Conservation (phyloP, 2,888 invertebrate species). For the Entomobrya proxima region DNA sequence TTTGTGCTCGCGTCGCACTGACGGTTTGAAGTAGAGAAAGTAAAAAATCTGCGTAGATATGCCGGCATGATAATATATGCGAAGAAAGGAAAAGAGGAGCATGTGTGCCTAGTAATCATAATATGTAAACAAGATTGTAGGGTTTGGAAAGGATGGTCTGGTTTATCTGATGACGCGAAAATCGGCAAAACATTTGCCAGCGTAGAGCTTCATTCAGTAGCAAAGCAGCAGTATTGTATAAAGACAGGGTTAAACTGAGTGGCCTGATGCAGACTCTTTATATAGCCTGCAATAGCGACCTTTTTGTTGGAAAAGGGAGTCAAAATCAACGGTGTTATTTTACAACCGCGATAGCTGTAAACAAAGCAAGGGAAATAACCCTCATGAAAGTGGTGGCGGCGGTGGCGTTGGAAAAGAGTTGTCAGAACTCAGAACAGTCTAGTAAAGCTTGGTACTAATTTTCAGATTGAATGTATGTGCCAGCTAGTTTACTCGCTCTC, state of each 20-base stretch:
- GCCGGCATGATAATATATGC: not conserved
- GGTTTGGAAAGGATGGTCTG: not conserved
- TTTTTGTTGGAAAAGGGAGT: not conserved
- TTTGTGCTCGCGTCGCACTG: too few species aligned
- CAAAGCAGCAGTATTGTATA: too few species aligned
- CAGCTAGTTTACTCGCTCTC: not conserved
- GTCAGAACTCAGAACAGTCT: not conserved
- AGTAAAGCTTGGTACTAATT: not conserved
- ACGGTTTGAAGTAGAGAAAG: too few species aligned
- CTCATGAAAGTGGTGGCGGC: not conserved
- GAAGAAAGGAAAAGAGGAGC: not conserved
- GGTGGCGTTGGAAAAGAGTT: not conserved
- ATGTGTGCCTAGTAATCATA: constrained; percentile 28
- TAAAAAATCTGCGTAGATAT: too few species aligned
- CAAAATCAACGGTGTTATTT: constrained; percentile 33
- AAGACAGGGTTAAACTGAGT: too few species aligned
- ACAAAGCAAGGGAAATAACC: constrained; percentile 22
- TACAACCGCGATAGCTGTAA: constrained; percentile 28
- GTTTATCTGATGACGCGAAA: constrained; percentile 28
- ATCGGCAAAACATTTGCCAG: not conserved
- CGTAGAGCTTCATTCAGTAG: not conserved
- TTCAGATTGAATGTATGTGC: not conserved
- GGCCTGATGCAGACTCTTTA: not conserved
- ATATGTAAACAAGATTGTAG: constrained; percentile 18
- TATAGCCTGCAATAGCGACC: not conserved